Evolutionary conservation across 2,888 invertebrate genomes (phyloP).

Genomic region (Trileptium ribeirensis): DNA sequence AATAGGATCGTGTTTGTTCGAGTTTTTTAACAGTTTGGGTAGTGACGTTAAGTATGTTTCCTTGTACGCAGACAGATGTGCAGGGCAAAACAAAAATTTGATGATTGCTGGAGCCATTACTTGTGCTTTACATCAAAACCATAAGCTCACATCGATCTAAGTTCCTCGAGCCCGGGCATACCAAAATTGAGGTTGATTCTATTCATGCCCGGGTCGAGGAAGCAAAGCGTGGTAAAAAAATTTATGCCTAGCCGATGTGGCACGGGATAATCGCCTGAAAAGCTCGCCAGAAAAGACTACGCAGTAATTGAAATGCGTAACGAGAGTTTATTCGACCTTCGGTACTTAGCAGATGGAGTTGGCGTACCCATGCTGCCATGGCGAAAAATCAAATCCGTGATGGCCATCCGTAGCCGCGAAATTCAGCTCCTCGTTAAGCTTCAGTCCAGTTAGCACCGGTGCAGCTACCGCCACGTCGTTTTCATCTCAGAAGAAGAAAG

Average conservation of each 20-base stretch:
- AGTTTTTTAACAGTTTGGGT: not conserved
- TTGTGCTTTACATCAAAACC: not conserved
- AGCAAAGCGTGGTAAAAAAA: not conserved
- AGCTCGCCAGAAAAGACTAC: conserved; percentile 2
- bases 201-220: conserved; percentile 11
- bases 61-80: conserved; percentile 18
- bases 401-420: too few species aligned
- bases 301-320: too few species aligned
- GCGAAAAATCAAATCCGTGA: too few species aligned
- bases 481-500: too few species aligned
- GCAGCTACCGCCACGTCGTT: too few species aligned
- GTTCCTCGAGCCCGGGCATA: conserved; percentile 19
- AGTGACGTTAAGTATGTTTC: not conserved
- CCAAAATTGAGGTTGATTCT: conserved; percentile 15
- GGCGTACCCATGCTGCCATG: too few species aligned
- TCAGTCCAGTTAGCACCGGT: too few species aligned
- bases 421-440: too few species aligned
- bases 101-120: not conserved
- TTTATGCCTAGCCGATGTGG: not conserved
- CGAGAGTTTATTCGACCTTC: too few species aligned
- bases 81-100: conserved; percentile 17
- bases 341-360: too few species aligned
- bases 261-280: not conserved
- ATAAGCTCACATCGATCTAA: not conserved
- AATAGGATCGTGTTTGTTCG: conserved; percentile 6